Conservation (phyloP, 2,113 vertebrate genomes). For the Microcebus jonahi region DNA sequence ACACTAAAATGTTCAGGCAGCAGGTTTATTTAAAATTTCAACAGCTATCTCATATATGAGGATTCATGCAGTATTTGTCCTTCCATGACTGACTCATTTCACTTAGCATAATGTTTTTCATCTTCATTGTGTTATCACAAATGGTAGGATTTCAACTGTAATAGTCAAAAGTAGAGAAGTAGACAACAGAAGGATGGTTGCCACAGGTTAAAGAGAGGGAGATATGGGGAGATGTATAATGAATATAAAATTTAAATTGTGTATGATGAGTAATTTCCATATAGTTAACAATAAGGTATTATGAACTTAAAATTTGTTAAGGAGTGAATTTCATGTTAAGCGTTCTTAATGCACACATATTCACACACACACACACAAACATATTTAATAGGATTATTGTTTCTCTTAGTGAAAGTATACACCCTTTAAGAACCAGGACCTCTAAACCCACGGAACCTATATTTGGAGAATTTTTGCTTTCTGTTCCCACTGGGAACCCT, state of each 20-base stretch:
- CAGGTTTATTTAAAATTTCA: background rate
- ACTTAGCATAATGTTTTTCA: background rate
- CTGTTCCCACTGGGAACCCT: background rate
- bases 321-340: background rate
- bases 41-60: background rate
- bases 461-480: background rate
- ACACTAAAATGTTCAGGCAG: background rate
- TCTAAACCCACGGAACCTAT: background rate
- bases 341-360: background rate
- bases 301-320: background rate
- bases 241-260: background rate
- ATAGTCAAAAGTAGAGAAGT: background rate
- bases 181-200: background rate
- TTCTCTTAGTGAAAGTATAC: background rate
- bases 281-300: background rate
- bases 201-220: background rate
- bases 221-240: background rate
- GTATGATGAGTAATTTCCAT: background rate
- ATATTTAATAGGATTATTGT: background rate
- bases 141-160: background rate
- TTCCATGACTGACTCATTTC: background rate
- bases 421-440: background rate
- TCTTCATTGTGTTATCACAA: background rate
- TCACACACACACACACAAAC: background rate
- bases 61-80: background rate